phyloP scores from a whole-genome alignment of 1,140 invertebrate species.

The Oncopodura yosiiana region DNA sequence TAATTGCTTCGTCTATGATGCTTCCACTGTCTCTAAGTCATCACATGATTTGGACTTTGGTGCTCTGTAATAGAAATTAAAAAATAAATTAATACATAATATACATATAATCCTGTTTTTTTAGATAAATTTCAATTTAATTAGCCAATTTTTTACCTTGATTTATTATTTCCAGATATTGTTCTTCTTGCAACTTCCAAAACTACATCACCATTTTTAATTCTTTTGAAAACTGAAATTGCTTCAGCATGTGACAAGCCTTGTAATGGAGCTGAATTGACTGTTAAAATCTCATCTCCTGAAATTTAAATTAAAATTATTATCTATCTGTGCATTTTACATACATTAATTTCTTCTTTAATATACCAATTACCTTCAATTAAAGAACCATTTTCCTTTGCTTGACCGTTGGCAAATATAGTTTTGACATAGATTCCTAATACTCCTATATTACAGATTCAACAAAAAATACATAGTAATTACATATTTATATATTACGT shows the following conservation, averaged over 20 bases:
- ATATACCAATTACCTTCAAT: constrained; percentile 61
- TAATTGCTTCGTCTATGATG: background rate
- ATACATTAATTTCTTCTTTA: background rate
- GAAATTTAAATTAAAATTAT: constrained; percentile 29
- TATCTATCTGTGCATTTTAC: background rate
- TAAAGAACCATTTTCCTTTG: constrained; percentile 66
- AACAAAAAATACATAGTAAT: background rate
- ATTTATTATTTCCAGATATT: constrained; percentile 39
- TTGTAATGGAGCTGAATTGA: constrained; percentile 70
- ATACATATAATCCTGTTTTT: background rate
- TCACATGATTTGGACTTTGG: constrained; percentile 36
- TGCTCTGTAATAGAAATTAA: constrained; percentile 15
- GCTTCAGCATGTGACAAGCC: constrained; percentile 80
- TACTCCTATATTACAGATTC: too few relatives aligned
- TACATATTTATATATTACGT: background rate
- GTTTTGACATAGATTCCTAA: constrained; percentile 89
- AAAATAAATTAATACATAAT: background rate
- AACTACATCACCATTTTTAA: constrained; percentile 72
- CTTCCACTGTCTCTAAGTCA: constrained; percentile 24
- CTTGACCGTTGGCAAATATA: constrained; percentile 76
- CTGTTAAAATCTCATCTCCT: constrained; percentile 85
- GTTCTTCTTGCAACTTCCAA: constrained; percentile 65
- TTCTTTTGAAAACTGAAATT: constrained; percentile 76
- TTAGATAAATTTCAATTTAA: too few relatives aligned
- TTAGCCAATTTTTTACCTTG: constrained; percentile 17